A percentile compares a stretch with the other conserved stretches of the same genome.
Evolutionary conservation across 2,888 invertebrate species (phyloP).

Genomic region (Perithous albicinctus): DNA sequence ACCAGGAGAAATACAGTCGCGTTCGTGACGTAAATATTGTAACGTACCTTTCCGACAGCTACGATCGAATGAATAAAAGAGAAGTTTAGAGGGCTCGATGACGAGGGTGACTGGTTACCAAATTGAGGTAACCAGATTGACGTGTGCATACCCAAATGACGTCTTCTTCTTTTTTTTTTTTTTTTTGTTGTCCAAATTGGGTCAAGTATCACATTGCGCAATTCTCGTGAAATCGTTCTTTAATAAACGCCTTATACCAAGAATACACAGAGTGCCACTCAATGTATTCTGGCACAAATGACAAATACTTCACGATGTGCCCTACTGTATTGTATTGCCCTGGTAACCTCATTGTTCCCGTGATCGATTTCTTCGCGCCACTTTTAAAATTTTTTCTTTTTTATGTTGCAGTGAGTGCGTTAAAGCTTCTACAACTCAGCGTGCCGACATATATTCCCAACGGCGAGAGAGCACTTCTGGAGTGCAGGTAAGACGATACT

Average conservation of each 20-base stretch:
- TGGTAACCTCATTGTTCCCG: not conserved
- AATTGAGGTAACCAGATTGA: slow-evolving; percentile 16
- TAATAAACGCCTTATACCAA: not conserved
- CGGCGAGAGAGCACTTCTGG: slow-evolving; percentile 84
- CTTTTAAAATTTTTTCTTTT: slow-evolving; percentile 63
- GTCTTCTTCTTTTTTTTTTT: too few relatives aligned
- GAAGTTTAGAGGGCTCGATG: slow-evolving; percentile 30
- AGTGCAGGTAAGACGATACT: slow-evolving; percentile 83
- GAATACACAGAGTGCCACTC: not conserved
- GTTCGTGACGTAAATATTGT: too few relatives aligned
- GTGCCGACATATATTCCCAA: slow-evolving; percentile 84
- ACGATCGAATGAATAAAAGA: slow-evolving; percentile 18
- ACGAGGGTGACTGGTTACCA: slow-evolving; percentile 30
- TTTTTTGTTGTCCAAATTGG: slow-evolving; percentile 54
- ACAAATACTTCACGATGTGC: not conserved
- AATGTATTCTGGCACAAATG: not conserved
- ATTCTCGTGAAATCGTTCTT: slow-evolving; percentile 3
- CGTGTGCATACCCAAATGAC: slow-evolving; percentile 33
- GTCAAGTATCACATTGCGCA: slow-evolving; percentile 61
- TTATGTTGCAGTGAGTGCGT: slow-evolving; percentile 82
- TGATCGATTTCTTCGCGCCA: slow-evolving; percentile 7
- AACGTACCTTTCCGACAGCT: not conserved
- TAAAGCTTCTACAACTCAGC: slow-evolving; percentile 83
- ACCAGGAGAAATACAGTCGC: too few relatives aligned
- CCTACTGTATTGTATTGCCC: not conserved